phyloP scores from a whole-genome alignment of 1,140 invertebrate species.

The Drosophila subpulchrella region DNA sequence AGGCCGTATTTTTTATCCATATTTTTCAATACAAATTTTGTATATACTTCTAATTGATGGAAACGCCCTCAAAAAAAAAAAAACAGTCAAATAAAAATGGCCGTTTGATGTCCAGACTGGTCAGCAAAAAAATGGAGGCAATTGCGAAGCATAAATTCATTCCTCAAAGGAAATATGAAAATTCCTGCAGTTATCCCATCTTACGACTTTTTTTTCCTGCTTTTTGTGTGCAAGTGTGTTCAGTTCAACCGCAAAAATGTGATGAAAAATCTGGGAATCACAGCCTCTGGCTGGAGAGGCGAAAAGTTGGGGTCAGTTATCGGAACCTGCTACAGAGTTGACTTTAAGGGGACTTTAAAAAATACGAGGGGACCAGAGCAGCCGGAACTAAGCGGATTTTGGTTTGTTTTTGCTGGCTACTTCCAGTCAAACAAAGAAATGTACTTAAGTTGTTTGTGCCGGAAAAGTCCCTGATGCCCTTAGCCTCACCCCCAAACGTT shows the following conservation, averaged over 20 bases:
- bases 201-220: slow-evolving; percentile 4
- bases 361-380: not conserved
- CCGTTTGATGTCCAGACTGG: slow-evolving; percentile 10
- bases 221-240: slow-evolving; percentile 10
- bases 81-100: not conserved
- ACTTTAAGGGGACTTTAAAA: slow-evolving; percentile 59
- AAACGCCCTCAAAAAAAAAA: slow-evolving; percentile 11
- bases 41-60: slow-evolving; percentile 30
- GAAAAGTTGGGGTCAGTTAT: slow-evolving; percentile 45
- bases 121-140: slow-evolving; percentile 29
- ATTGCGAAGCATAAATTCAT: slow-evolving; percentile 31
- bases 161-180: slow-evolving; percentile 51
- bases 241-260: slow-evolving; percentile 24
- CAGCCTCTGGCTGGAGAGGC: not conserved
- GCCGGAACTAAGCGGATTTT: slow-evolving; percentile 65
- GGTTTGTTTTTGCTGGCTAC: slow-evolving; percentile 61
- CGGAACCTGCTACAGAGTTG: slow-evolving; percentile 36
- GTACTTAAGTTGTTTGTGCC: slow-evolving; percentile 61
- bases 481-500: slow-evolving; percentile 31
- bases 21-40: not conserved
- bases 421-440: slow-evolving; percentile 34
- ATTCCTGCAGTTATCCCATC: slow-evolving; percentile 34
- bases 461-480: slow-evolving; percentile 61
- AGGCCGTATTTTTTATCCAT: not conserved
- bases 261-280: slow-evolving; percentile 19